A percentile compares a stretch with the other conserved stretches of the same genome.
These are phyloP conservation scores for Mesoligia furuncula DNA, from an alignment of 2,888 invertebrate genomes.

Conservation along the genomic window DNA sequence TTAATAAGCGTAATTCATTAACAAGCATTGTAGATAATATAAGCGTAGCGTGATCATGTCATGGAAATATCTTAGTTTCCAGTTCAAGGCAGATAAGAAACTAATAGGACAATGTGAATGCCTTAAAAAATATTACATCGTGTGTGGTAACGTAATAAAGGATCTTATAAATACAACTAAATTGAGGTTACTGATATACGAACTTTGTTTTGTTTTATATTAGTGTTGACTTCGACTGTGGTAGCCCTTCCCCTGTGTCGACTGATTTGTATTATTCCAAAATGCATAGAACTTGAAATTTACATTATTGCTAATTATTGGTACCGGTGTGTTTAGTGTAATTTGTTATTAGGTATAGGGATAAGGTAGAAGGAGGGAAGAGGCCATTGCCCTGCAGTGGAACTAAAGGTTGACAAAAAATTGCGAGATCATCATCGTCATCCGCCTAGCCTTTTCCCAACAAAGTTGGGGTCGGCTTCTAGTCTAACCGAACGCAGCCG, in stretches of 20 bases:
- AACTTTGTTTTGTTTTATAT: constrained; percentile 2
- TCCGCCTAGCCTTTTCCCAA: no score
- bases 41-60: constrained; percentile 63
- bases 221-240: background rate
- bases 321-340: background rate
- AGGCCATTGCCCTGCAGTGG: background rate
- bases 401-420: background rate
- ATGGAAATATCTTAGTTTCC: constrained; percentile 68
- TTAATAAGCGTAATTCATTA: constrained; percentile 63
- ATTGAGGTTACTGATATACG: background rate
- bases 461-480: no score
- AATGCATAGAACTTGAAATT: no score
- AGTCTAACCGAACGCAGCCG: no score
- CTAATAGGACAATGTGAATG: constrained; percentile 45
- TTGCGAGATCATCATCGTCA: background rate
- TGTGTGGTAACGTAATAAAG: constrained; percentile 7
- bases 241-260: background rate
- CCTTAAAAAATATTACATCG: constrained; percentile 25
- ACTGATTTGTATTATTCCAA: background rate
- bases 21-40: constrained; percentile 53
- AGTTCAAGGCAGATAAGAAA: constrained; percentile 72
- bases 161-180: background rate
- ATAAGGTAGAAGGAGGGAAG: background rate
- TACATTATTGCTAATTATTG: background rate
- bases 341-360: no score